Base-by-base conservation (phyloP, 2,888 invertebrate species). In the Drosophila conformis region DNA sequence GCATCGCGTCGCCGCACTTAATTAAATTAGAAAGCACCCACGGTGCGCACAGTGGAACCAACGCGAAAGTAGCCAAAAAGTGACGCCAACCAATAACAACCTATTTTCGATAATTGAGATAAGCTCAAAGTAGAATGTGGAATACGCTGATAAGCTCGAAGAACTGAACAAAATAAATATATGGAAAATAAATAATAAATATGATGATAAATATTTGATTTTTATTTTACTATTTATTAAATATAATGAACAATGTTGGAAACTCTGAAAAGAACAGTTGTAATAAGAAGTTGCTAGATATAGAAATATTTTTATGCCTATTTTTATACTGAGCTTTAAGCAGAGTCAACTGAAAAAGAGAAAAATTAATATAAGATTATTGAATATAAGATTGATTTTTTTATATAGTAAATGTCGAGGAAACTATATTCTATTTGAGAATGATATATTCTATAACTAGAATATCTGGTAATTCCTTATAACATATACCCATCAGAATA, bases 1-100 rank as follows among this genome's bases (percentile, higher is more conserved):
- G 82, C 83, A 88, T 77, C 88, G 88, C 83, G 83, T 69, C 71
- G 77, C 78, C 88, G 88, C 84, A 87, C 84, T 89, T 85, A 85
- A 85, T 85, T 85, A 85, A 85, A 89, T 85, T 89, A 89, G 80
- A 85, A 79, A 63, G 83, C 79, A 49, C 46, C 48, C 69, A 64
- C 67, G 40, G 33, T 60, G 56, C 31, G 87, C 78, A 88, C 74
- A 74, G 83, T 80, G 87, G 89, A 31, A 61, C 77, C 53, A 80
- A 33, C 36, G 10, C 49, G 31, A 60, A 67, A 29, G 56, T 36
- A 62, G 57, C 59, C 70, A 63, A 66, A 86, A 72, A 83, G 81
- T 83, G 62, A 77, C 15, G 42, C 53, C 56, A 62, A 31, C 75
- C 58, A 60, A 53, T 31, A 57, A 54, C 33, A 73, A 67, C 46